These are phyloP conservation scores for Pionites leucogaster DNA, from an alignment of 2,113 vertebrate genomes.

Conservation along the genomic window DNA sequence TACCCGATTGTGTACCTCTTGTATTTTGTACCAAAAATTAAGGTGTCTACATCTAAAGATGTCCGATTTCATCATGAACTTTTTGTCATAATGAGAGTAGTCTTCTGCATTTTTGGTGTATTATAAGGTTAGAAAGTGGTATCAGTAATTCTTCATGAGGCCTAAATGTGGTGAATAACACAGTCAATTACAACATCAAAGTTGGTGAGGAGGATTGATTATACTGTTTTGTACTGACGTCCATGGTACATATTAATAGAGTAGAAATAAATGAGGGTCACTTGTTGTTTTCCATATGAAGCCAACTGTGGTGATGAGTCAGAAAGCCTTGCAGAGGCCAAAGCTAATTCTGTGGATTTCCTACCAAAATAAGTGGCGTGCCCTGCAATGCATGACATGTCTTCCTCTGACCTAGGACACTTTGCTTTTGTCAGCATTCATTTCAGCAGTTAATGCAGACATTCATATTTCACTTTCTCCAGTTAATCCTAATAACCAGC, in stretches of 20 bases:
- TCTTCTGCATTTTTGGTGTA: neutral
- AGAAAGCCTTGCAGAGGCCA: neutral
- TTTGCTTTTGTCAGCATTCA: slow-evolving; percentile 20
- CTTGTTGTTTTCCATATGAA: neutral
- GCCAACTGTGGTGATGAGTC: neutral
- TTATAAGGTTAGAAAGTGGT: neutral
- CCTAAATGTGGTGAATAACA: neutral
- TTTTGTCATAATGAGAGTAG: neutral
- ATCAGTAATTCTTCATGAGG: neutral
- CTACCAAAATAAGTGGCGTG: neutral
- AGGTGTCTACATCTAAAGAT: neutral
- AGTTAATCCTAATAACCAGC: slow-evolving; percentile 60
- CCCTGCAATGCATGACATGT: neutral
- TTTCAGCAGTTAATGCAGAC: slow-evolving; percentile 24
- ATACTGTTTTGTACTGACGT: neutral
- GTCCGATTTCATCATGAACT: neutral
- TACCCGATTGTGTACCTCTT: neutral
- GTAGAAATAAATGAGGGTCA: slow-evolving; percentile 3
- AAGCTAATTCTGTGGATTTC: neutral
- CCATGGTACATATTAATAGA: neutral
- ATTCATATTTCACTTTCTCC: slow-evolving; percentile 52
- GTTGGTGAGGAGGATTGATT: neutral
- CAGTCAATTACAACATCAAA: neutral
- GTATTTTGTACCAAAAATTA: neutral
- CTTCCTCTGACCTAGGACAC: slow-evolving; percentile 4